phyloP scores from a whole-genome alignment of 2,888 invertebrate genomes.

The Limnephilus marmoratus region DNA sequence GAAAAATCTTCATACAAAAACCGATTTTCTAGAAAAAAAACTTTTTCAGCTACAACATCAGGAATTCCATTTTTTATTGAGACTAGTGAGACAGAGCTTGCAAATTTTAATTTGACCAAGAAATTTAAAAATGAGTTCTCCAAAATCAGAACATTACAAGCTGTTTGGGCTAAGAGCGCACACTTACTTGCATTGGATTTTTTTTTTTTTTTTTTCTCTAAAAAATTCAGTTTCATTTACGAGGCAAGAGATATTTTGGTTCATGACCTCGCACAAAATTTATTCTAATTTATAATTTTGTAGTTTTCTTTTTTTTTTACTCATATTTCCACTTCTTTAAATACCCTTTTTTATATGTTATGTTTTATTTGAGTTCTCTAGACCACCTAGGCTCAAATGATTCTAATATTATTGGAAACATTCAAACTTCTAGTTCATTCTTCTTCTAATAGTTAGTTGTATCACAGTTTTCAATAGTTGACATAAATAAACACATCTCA shows the following conservation, averaged over 20 bases:
- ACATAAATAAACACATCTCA: not conserved
- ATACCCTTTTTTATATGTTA: no score
- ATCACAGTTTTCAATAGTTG: not conserved
- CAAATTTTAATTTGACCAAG: not conserved
- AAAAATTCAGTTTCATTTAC: not conserved
- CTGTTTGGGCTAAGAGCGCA: not conserved
- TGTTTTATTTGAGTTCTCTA: no score
- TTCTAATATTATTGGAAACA: not conserved
- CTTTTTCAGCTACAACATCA: no score
- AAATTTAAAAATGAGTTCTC: not conserved
- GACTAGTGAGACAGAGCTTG: no score
- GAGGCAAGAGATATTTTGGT: not conserved
- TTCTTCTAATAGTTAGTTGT: not conserved
- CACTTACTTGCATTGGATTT: no score
- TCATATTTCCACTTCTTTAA: no score
- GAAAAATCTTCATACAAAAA: no score
- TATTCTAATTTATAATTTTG: not conserved
- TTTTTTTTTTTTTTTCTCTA: not conserved
- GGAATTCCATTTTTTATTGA: no score
- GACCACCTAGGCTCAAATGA: no score
- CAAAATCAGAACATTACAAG: not conserved
- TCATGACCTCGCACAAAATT: no score
- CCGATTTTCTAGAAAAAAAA: no score
- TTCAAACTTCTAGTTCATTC: not conserved
- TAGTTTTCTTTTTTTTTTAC: no score